Evolutionary conservation across 37 sponge, comb jelly and placozoan species (phyloP), one percentile per base, ranked within the genome.

Genomic region (Agelas oroides): DNA sequence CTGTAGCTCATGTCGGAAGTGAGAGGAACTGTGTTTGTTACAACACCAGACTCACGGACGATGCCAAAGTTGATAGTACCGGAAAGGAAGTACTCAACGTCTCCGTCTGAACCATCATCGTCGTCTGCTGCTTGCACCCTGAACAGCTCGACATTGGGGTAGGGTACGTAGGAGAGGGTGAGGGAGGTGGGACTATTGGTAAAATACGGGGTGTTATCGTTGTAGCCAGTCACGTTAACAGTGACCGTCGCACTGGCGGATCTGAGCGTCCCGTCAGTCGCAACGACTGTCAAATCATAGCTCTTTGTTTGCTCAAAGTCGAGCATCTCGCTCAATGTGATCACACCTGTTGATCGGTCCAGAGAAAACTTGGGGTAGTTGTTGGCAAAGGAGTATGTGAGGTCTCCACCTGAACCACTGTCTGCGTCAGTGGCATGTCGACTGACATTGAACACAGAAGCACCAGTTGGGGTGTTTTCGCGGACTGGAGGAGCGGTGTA

Each of bases 171-270:
- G 59, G 86, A 78, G 34, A 92, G 72, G 1, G 71, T 79, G 0
- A 92, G 18, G 15, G 39, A 14, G 19, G 72, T 21, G 1, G 87
- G 87, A 16, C 54, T 19, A 16, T 64, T 19, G 0, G 32, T 25
- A 56, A 92, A 87, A 12, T 1, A 25, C 5, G 93, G 93, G 27
- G 41, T 52, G 70, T 76, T 73, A 20, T 92, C 93, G 63, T 92
- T 92, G 12, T 15, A 71, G 20, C 76, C 60, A 0, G 11, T 23
- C 11, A 89, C 94, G 30, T 19, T 71, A 1, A 93, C 76, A 0
- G 1, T 74, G 14, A 85, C 61, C n/a, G 23, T 40, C 15, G 85
- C 56, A n/a, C 79, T 59, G 24, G 86, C 72, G 31, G 85, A 70
- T 37, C 86, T 54, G 2, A 80, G 33, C 14, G 72, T 82, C 0